Base-by-base conservation (phyloP, 2,113 vertebrate genomes). In the Coptodon rendalli region DNA sequence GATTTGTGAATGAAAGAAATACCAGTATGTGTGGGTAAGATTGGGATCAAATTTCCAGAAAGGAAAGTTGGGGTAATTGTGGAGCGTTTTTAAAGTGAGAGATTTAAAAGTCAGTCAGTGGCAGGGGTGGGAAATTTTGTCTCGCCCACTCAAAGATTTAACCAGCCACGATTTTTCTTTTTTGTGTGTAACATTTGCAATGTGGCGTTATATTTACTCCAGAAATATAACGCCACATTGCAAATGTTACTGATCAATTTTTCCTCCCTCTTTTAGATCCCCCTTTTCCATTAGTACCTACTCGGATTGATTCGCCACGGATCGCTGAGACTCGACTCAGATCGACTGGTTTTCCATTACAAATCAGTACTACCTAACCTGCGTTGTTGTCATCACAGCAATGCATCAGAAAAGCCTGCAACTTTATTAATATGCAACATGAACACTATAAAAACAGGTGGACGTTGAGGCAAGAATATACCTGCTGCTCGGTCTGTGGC, bases 151-250 rank as follows among this genome's bases (percentile, higher is more conserved):
- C 34, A 38, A 66, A 66, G 34, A 66, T 66, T 38, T 38, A 7
- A 66, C 17, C 19, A 22, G 34, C 10, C 61, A 66, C 19, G 0
- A 13, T 38, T 66, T 66, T 38, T 0, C 7, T 66, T 38, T 38
- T 66, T 5, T 38, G 34, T 22, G 31, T 38, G 19, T 66, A 66
- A 66, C 61, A 66, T 66, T 66, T 66, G 6, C 61, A 2, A 1
- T 66, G 17, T 61, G 0, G 5, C 2, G 6, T 63, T 63, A 19
- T 0, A 63, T 38, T 66, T 13, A 38, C 61, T 66, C 61, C 29
- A 63, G 59, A 63, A 66, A 66, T 66, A 66, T 38, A 66, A 66
- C 2, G 19, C 61, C 61, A 38, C 34, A 66, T 66, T 38, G 61
- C 61, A n/a, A 66, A n/a, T n/a, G 34, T 5, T 66, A n/a, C 31